Conservation (phyloP, 2,888 invertebrate genomes). For the Cerastoderma edule region DNA sequence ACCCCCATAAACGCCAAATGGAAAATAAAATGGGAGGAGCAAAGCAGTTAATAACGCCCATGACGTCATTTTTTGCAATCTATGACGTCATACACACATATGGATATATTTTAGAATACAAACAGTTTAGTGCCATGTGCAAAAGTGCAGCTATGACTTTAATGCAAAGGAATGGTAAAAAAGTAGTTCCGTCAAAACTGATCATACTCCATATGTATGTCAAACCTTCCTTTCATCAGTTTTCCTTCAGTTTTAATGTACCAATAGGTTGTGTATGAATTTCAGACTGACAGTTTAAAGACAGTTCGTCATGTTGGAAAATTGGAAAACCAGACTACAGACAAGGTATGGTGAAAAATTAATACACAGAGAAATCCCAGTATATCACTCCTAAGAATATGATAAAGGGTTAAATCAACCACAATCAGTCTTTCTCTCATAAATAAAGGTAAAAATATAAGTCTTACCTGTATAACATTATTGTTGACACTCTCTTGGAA, state of each 20-base stretch:
- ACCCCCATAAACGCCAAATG: too few species aligned
- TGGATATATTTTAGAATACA: too few species aligned
- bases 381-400: not conserved
- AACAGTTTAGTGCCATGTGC: too few species aligned
- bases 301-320: constrained; percentile 7
- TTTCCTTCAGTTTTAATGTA: not conserved
- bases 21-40: too few species aligned
- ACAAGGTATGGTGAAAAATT: not conserved
- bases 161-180: too few species aligned
- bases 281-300: not conserved
- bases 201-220: not conserved
- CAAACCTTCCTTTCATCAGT: not conserved
- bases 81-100: too few species aligned
- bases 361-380: not conserved
- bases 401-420: not conserved
- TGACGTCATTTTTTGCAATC: too few species aligned
- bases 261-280: too few species aligned
- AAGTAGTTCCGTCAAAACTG: too few species aligned
- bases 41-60: too few species aligned
- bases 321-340: not conserved
- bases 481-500: constrained; percentile 22
- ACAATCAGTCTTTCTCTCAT: not conserved
- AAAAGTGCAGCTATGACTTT: too few species aligned
- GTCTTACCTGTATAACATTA: constrained; percentile 38
- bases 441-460: not conserved